phyloP scores from a whole-genome alignment of 2,113 vertebrate species.

The Mellivora capensis region DNA sequence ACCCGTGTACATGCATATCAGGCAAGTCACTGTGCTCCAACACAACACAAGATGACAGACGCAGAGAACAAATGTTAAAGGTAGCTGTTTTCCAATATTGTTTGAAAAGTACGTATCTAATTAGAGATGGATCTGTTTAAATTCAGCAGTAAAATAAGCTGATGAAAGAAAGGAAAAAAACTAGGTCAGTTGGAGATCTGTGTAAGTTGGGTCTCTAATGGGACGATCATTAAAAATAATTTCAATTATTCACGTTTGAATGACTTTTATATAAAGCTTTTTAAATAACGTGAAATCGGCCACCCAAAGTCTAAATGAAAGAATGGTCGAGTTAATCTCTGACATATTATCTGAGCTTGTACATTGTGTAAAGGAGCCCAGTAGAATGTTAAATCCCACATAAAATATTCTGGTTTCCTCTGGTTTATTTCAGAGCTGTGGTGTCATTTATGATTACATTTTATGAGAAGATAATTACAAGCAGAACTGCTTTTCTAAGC shows the following conservation, averaged over 20 bases:
- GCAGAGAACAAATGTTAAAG: conserved; percentile 1
- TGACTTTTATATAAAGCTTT: conserved; percentile 34
- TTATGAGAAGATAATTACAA: conserved; percentile 37
- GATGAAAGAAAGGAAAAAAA: not conserved
- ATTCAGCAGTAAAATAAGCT: conserved; percentile 14
- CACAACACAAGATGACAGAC: not conserved
- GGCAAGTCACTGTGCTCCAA: not conserved
- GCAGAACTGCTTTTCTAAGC: not conserved
- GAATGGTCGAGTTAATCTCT: not conserved
- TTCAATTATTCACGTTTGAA: conserved; percentile 41
- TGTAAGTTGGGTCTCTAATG: conserved; percentile 33
- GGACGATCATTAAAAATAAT: conserved; percentile 53
- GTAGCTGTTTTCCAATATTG: not conserved
- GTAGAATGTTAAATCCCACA: not conserved
- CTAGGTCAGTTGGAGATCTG: not conserved
- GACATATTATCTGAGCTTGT: not conserved
- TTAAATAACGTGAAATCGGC: not conserved
- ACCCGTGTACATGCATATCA: not conserved
- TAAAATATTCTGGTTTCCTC: not conserved
- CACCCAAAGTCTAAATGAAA: not conserved
- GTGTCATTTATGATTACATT: conserved; percentile 14
- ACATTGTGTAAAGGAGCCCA: not conserved
- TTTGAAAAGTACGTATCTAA: conserved; percentile 30
- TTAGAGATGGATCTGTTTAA: conserved; percentile 45
- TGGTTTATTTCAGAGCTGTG: not conserved